phyloP scores from a whole-genome alignment of 2,888 invertebrate genomes.

The Agrochola circellaris region DNA sequence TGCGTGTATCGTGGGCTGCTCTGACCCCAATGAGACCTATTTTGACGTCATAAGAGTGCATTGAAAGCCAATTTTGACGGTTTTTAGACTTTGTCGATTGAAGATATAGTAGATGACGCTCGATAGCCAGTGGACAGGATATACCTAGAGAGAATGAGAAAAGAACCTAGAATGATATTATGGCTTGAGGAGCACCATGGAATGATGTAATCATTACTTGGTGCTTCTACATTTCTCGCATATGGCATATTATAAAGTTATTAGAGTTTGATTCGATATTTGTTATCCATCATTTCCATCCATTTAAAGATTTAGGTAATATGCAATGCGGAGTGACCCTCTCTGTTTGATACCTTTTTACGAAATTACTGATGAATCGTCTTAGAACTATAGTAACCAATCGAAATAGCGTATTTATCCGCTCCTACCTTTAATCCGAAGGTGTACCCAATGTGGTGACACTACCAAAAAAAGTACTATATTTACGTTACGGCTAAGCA shows the following conservation, averaged over 20 bases:
- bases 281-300: neutral
- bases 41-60: slow-evolving; percentile 57
- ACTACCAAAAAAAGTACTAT: slow-evolving; percentile 36
- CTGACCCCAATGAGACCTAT: slow-evolving; percentile 57
- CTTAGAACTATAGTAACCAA: too few relatives aligned
- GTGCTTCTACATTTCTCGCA: too few relatives aligned
- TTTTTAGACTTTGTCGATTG: slow-evolving; percentile 10
- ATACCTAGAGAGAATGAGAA: neutral
- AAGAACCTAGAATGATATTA: neutral
- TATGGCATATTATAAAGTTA: neutral
- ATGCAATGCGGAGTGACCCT: neutral
- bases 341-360: too few relatives aligned
- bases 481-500: slow-evolving; percentile 43
- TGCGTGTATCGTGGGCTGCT: slow-evolving; percentile 50
- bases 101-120: slow-evolving; percentile 12
- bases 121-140: neutral
- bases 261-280: neutral
- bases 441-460: slow-evolving; percentile 26
- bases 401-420: neutral
- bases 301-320: neutral
- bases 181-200: neutral
- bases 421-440: neutral
- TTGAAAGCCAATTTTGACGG: slow-evolving; percentile 51
- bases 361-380: too few relatives aligned
- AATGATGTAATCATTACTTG: neutral